These are phyloP conservation scores for Craniophora ligustri DNA, from an alignment of 2,888 invertebrate genomes.

Conservation along the genomic window DNA sequence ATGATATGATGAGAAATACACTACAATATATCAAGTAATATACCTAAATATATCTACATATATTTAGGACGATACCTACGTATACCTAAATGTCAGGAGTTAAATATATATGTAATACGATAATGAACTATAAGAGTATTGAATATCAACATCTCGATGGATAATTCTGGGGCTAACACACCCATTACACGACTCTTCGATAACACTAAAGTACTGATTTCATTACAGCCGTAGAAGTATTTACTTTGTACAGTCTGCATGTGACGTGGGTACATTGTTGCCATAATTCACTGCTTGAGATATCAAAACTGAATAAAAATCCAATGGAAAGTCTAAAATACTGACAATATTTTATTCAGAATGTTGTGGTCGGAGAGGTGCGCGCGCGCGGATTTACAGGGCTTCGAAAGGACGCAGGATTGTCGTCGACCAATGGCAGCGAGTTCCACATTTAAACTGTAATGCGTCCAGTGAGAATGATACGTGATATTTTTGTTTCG, in stretches of 20 bases:
- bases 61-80: too few species aligned
- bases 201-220: conserved; percentile 79
- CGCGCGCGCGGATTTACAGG: conserved; percentile 64
- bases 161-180: conserved; percentile 60
- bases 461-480: conserved; percentile 64
- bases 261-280: conserved; percentile 74
- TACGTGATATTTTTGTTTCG: conserved; percentile 58
- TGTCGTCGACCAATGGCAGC: conserved; percentile 67
- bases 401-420: conserved; percentile 55
- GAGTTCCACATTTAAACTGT: conserved; percentile 72
- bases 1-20: conserved; percentile 30
- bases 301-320: conserved; percentile 70
- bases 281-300: conserved; percentile 72
- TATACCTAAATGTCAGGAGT: conserved; percentile 30
- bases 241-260: conserved; percentile 67
- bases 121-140: conserved; percentile 41
- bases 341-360: conserved; percentile 73
- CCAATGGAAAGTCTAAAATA: conserved; percentile 71
- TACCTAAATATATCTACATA: too few species aligned
- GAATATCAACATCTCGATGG: conserved; percentile 58
- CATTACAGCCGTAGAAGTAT: conserved; percentile 71
- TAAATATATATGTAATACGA: conserved; percentile 30
- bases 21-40: conserved; percentile 22
- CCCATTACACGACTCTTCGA: conserved; percentile 59
- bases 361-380: conserved; percentile 60